A percentile compares a stretch with the other conserved stretches of the same genome.
These are phyloP conservation scores for Otolemur crassicaudatus DNA, from an alignment of 2,797 vertebrate species.

Conservation along the genomic window DNA sequence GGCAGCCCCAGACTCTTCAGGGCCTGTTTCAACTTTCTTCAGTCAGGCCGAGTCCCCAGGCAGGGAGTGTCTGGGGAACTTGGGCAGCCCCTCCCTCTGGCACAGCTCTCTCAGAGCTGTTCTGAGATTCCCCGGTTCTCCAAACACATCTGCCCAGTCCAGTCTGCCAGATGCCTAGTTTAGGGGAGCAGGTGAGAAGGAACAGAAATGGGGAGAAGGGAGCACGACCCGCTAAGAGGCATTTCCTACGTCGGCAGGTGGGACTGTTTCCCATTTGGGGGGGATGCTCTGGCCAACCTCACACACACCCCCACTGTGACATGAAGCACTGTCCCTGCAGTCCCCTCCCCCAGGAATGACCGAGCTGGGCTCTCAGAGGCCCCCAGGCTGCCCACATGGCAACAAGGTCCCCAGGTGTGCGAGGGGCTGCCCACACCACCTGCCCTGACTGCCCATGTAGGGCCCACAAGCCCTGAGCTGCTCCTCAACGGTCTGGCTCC, in stretches of 20 bases:
- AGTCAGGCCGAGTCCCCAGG: background rate
- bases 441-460: accelerated
- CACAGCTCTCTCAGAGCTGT: background rate
- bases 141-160: background rate
- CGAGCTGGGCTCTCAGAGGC: background rate
- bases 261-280: accelerated
- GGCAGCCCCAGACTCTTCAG: background rate
- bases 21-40: background rate
- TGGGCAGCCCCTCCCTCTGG: background rate
- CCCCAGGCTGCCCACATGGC: accelerated
- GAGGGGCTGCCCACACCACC: background rate
- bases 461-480: no score
- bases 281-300: background rate
- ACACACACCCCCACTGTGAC: accelerated
- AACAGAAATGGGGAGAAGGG: background rate
- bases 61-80: background rate
- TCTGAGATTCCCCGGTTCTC: background rate
- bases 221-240: accelerated
- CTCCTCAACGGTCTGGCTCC: background rate
- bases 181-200: background rate
- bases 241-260: accelerated
- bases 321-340: background rate
- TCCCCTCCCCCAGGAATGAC: accelerated
- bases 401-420: accelerated
- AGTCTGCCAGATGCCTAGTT: background rate